Conservation (phyloP, 1,140 invertebrate species). For the Scaptomyza pallida region DNA sequence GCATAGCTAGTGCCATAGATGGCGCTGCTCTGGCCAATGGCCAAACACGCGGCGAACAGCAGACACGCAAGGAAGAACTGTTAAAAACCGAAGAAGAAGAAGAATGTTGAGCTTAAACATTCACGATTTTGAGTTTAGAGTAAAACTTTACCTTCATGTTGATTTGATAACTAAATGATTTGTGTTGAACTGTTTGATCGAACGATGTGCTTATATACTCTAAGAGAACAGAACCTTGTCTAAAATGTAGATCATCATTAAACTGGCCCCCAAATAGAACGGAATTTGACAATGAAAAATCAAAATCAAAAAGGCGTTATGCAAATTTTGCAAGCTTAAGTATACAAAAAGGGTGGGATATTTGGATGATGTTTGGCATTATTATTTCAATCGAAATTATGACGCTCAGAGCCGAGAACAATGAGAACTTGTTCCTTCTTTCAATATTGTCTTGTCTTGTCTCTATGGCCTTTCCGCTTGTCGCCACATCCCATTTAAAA, state of each 20-base stretch:
- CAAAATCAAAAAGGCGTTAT: constrained; percentile 30
- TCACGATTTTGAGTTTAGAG: neutral
- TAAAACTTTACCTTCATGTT: constrained; percentile 79
- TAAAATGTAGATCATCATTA: constrained; percentile 65
- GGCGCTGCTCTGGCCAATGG: constrained; percentile 59
- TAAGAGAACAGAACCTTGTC: constrained; percentile 32
- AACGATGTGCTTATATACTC: constrained; percentile 55
- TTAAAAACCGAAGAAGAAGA: neutral
- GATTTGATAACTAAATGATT: constrained; percentile 45
- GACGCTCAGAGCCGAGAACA: constrained; percentile 44
- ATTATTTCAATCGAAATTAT: constrained; percentile 37
- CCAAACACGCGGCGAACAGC: constrained; percentile 62
- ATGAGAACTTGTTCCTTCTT: constrained; percentile 68
- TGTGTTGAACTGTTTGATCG: constrained; percentile 44
- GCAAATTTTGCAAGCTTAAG: constrained; percentile 17
- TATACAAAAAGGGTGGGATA: constrained; percentile 34
- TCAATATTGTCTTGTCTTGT: too few relatives aligned
- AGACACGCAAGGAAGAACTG: constrained; percentile 64
- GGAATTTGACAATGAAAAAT: constrained; percentile 16
- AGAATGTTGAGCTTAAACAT: neutral
- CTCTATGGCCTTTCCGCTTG: constrained; percentile 1
- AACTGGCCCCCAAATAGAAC: constrained; percentile 51
- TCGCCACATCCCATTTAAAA: neutral
- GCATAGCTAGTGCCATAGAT: constrained; percentile 52
- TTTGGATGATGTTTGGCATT: constrained; percentile 36